These are phyloP conservation scores for Zygogramma bicolorata DNA, from an alignment of 2,888 invertebrate species.

Conservation along the genomic window DNA sequence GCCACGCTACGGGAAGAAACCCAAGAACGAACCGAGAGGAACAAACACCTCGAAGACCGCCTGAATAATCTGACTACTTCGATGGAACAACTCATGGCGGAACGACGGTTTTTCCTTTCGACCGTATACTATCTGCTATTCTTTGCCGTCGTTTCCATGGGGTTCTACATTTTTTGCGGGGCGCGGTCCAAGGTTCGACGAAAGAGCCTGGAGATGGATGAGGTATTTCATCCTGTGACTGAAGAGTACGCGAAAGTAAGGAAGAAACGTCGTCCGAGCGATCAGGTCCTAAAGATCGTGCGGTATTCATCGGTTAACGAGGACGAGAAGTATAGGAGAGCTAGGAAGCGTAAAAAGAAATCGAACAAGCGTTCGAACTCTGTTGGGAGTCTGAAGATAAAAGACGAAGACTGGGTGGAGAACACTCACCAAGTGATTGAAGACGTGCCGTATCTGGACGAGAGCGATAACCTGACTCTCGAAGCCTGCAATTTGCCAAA, in stretches of 20 bases:
- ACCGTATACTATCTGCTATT: conserved; percentile 71
- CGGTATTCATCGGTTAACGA: conserved; percentile 46
- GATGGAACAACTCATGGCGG: conserved; percentile 72
- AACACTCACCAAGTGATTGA: conserved; percentile 48
- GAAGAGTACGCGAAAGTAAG: conserved; percentile 75
- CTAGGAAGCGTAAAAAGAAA: conserved; percentile 42
- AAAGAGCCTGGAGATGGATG: conserved; percentile 62
- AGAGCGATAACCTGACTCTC: conserved; percentile 61
- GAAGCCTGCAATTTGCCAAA: conserved; percentile 56
- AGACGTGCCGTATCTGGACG: conserved; percentile 63
- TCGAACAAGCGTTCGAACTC: conserved; percentile 40
- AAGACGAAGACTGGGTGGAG: conserved; percentile 33
- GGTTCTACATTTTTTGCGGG: conserved; percentile 69
- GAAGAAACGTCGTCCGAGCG: conserved; percentile 79
- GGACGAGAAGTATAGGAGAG: conserved; percentile 33
- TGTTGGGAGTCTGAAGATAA: conserved; percentile 35
- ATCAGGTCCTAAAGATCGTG: conserved; percentile 75
- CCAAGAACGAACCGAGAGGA: conserved; percentile 81
- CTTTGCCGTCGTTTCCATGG: conserved; percentile 67
- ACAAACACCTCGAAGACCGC: conserved; percentile 72
- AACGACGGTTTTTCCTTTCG: conserved; percentile 75
- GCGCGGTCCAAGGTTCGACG: not conserved
- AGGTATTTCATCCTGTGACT: conserved; percentile 71
- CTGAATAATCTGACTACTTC: conserved; percentile 73
- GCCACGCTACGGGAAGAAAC: conserved; percentile 80